These are phyloP conservation scores for Hippocampus comes DNA, from an alignment of 2,113 vertebrate species.

Conservation along the genomic window DNA sequence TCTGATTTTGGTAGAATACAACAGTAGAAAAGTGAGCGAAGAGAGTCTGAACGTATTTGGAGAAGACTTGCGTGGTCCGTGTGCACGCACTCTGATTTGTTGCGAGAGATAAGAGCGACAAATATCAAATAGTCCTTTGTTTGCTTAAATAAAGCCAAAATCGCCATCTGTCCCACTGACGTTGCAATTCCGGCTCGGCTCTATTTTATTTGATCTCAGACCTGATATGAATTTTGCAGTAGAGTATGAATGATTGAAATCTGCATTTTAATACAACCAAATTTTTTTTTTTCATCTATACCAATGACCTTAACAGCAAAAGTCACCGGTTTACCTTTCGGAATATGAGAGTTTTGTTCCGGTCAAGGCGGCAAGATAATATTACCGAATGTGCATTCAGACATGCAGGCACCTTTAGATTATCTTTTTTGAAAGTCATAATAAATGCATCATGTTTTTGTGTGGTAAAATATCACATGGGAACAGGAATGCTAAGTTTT, in stretches of 20 bases:
- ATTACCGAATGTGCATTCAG: not conserved
- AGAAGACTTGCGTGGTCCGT: not conserved
- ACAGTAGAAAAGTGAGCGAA: not conserved
- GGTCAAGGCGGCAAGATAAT: not conserved
- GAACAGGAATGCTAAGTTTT: no score
- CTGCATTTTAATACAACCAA: constrained; percentile 5
- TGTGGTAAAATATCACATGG: no score
- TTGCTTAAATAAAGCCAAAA: constrained; percentile 2
- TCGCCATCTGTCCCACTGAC: not conserved
- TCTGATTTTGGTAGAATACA: not conserved
- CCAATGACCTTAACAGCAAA: not conserved
- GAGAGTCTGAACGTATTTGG: not conserved
- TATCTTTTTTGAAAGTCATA: no score
- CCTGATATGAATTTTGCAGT: not conserved
- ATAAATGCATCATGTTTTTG: no score
- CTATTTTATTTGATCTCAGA: constrained; percentile 4
- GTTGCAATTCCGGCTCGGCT: not conserved
- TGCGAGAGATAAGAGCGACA: not conserved
- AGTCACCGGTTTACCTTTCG: not conserved
- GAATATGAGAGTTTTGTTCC: not conserved
- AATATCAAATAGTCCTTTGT: not conserved
- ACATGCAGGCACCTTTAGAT: no score
- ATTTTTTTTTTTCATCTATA: not conserved
- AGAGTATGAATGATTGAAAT: constrained; percentile 3
- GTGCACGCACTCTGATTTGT: not conserved